Percentiles rank a stretch among this genome's conserved stretches.
Evolutionary conservation across 2,113 vertebrate species (phyloP).

Genomic region (Ondatra zibethicus): DNA sequence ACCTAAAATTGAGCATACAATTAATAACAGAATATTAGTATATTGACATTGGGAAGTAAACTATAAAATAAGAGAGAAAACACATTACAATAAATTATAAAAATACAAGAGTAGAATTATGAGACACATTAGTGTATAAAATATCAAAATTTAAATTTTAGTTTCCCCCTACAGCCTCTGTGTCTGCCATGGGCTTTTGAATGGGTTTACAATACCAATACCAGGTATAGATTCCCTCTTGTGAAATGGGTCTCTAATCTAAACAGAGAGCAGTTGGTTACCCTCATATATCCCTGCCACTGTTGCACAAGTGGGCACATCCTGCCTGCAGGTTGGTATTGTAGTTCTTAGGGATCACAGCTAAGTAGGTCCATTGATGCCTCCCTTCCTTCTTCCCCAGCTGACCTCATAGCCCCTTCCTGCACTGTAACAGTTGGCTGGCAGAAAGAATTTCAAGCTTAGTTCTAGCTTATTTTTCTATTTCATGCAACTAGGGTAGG

Average conservation of each 20-base stretch:
- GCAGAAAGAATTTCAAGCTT: neutral
- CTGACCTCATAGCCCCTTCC: neutral
- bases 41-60: slow-evolving; percentile 12
- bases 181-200: neutral
- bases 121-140: neutral
- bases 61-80: neutral
- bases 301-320: neutral
- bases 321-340: neutral
- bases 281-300: neutral
- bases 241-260: neutral
- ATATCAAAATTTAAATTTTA: neutral
- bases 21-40: neutral
- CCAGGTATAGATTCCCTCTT: neutral
- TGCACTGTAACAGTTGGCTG: neutral
- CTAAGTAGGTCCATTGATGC: neutral
- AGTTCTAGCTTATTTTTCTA: neutral
- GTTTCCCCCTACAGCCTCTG: neutral
- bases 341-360: neutral
- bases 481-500: neutral
- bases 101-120: neutral
- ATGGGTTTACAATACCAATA: neutral
- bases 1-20: neutral
- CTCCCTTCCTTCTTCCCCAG: neutral
- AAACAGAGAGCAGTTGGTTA: neutral
- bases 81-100: neutral